phyloP scores from a whole-genome alignment of 2,888 invertebrate genomes.

The Dryadula phaetusa region DNA sequence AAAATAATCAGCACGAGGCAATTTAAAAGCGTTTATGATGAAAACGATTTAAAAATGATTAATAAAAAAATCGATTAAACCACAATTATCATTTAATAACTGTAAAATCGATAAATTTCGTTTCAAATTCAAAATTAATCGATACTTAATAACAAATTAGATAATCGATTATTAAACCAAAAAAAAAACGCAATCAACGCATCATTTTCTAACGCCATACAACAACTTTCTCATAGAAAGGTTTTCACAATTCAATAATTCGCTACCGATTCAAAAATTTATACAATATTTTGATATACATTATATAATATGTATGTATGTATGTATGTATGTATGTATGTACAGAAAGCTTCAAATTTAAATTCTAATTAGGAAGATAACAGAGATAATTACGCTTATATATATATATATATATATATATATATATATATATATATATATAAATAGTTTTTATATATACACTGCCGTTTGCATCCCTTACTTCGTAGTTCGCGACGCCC shows the following conservation, averaged over 20 bases:
- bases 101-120: slow-evolving; percentile 10
- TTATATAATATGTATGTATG: slow-evolving; percentile 34
- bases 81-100: slow-evolving; percentile 7
- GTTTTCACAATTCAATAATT: slow-evolving; percentile 12
- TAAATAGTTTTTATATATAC: slow-evolving; percentile 21
- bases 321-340: no score
- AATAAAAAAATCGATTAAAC: slow-evolving; percentile 1
- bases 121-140: neutral
- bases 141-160: neutral
- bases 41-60: neutral
- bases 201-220: slow-evolving; percentile 33
- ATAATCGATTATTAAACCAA: slow-evolving; percentile 1
- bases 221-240: slow-evolving; percentile 50
- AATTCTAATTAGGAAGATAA: slow-evolving; percentile 20
- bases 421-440: slow-evolving; percentile 1
- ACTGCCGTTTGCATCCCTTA: slow-evolving; percentile 35
- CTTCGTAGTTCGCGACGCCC: slow-evolving; percentile 26
- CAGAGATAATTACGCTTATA: slow-evolving; percentile 16
- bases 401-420: slow-evolving; percentile 6
- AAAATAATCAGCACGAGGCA: slow-evolving; percentile 33
- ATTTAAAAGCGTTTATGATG: neutral
- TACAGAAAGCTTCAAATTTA: slow-evolving; percentile 35
- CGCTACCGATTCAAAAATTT: slow-evolving; percentile 34
- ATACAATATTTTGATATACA: slow-evolving; percentile 39
- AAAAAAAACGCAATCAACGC: slow-evolving; percentile 21